These are phyloP conservation scores for Phaedon cochleariae DNA, from an alignment of 2,888 invertebrate species.

Conservation along the genomic window DNA sequence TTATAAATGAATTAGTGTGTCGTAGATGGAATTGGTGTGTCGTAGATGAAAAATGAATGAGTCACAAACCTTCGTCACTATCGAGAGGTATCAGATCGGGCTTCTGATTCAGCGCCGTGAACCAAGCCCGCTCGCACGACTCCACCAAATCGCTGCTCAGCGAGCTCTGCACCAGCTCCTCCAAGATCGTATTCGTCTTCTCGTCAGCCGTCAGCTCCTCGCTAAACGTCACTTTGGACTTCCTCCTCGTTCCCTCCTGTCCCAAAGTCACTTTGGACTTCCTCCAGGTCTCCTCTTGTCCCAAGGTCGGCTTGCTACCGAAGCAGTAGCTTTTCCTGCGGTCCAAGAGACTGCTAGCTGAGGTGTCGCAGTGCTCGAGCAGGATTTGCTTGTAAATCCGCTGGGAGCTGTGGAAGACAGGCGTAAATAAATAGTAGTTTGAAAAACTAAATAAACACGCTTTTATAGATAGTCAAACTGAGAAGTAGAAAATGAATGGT, in stretches of 20 bases:
- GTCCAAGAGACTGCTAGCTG: slow-evolving; percentile 51
- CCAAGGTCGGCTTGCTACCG: slow-evolving; percentile 27
- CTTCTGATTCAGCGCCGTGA: slow-evolving; percentile 52
- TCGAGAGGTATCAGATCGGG: slow-evolving; percentile 69
- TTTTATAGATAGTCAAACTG: no score
- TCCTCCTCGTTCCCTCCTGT: neutral
- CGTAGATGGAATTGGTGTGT: no score
- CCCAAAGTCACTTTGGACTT: no score
- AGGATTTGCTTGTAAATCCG: slow-evolving; percentile 48
- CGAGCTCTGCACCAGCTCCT: slow-evolving; percentile 54
- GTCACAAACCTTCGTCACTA: slow-evolving; percentile 71
- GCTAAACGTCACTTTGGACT: slow-evolving; percentile 30
- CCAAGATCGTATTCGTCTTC: slow-evolving; percentile 50
- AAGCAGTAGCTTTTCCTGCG: slow-evolving; percentile 41
- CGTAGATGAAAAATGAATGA: no score
- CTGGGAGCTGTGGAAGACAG: slow-evolving; percentile 59
- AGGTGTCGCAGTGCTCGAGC: slow-evolving; percentile 26
- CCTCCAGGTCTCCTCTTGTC: no score
- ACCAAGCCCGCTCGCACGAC: slow-evolving; percentile 57
- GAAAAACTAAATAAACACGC: no score
- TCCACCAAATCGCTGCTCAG: slow-evolving; percentile 56
- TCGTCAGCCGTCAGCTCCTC: slow-evolving; percentile 28
- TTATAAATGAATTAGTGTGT: no score
- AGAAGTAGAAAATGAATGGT: no score
- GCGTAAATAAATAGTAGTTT: no score